These are phyloP conservation scores for Hipparchia sbordonii DNA, from an alignment of 2,888 invertebrate species.

Conservation along the genomic window DNA sequence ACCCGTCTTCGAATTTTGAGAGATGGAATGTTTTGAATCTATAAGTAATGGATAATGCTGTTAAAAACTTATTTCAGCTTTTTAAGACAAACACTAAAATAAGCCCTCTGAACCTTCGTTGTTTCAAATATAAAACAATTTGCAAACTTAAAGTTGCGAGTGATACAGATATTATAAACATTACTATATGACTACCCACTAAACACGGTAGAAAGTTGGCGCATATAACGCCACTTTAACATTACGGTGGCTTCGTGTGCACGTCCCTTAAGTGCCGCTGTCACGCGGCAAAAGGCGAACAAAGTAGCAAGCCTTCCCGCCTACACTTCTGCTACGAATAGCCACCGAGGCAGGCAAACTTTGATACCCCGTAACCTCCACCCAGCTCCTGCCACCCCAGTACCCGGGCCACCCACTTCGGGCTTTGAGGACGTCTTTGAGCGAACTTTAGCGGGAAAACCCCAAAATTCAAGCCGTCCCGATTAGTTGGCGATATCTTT, in stretches of 20 bases:
- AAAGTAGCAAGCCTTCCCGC: slow-evolving; percentile 71
- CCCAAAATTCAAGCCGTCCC: slow-evolving; percentile 78
- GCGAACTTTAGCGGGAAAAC: slow-evolving; percentile 78
- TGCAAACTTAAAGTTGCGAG: slow-evolving; percentile 21
- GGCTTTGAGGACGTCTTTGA: slow-evolving; percentile 82
- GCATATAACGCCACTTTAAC: slow-evolving; percentile 46
- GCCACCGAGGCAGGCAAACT: slow-evolving; percentile 77
- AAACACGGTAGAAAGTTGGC: slow-evolving; percentile 37
- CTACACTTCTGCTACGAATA: slow-evolving; percentile 58
- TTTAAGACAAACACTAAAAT: not conserved
- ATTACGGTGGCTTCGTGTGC: slow-evolving; percentile 63
- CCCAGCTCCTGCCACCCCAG: slow-evolving; percentile 69
- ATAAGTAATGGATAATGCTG: too few species aligned
- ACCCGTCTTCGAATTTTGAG: too few species aligned
- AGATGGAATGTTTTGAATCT: too few species aligned
- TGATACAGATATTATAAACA: slow-evolving; percentile 39
- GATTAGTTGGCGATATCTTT: slow-evolving; percentile 80
- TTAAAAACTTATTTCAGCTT: too few species aligned
- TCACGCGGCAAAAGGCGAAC: slow-evolving; percentile 79
- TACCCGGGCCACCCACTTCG: slow-evolving; percentile 71
- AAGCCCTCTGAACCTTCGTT: not conserved
- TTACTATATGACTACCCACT: slow-evolving; percentile 35
- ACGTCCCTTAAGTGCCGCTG: slow-evolving; percentile 80
- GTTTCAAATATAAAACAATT: not conserved
- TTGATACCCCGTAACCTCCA: slow-evolving; percentile 70